Evolutionary conservation across 2,888 invertebrate species (phyloP), one percentile per base, ranked within the genome.

Genomic region (Tachina fera): DNA sequence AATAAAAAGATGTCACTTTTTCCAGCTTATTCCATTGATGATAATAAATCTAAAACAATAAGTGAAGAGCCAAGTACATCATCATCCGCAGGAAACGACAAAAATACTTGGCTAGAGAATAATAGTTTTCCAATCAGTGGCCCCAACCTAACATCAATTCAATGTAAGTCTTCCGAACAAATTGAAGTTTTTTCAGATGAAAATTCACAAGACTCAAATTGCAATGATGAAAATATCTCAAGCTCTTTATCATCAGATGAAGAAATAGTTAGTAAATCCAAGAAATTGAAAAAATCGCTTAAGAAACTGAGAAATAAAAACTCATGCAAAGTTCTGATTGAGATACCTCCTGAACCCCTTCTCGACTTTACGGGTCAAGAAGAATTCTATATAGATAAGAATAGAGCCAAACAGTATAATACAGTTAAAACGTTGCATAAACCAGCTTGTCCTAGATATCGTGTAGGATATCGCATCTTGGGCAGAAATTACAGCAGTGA

Each of bases 381-480:
- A 14, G 94, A 94, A 85, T 96, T 93, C 90, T 95, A 95, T 88
- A 90, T 94, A 65, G 96, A 96, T 88, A 94, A 93, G 87, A 93
- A 92, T 63, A 91, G 93, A 67, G 95, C 95, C 60, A 92, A 91
- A 70, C 94, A 94, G 70, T 95, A 95, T 90, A 92, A 94, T 61
- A 93, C 92, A 1, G 94, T 96, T 3, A 92, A 94, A 49, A 96
- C 95, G 0, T 93, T 96, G 14, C 94, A 95, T 85, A 94, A 94
- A 76, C 95, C 95, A 2, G 94, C 94, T 0, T 94, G 95, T 74
- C 95, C 96, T 1, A 93, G 93, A 92, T 96, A 93, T 91, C 92
- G 82, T 6, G 49, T 61, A 0, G n/a, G 76, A 8, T 76, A 72
- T 51, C 60, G 51, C n/a, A 83, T 76, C 3, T 61, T 86, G 13